Evolutionary conservation across 2,113 vertebrate genomes (phyloP).

Genomic region (Gnathonemus echidnorhynchus): DNA sequence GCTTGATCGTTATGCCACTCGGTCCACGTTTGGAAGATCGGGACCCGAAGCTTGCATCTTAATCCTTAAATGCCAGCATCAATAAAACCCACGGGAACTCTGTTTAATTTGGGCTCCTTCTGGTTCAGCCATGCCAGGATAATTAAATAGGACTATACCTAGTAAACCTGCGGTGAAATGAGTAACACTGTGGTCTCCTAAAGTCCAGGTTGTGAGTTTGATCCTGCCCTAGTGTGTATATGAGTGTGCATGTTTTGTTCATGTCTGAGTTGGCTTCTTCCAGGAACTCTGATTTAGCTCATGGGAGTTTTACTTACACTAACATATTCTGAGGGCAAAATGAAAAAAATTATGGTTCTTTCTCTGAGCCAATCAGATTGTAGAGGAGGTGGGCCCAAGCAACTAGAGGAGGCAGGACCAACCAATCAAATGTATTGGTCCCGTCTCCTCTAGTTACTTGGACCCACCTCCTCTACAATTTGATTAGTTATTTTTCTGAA

Average conservation of each 20-base stretch:
- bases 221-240: background rate
- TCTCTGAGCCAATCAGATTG: too few species aligned
- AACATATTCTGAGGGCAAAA: too few species aligned
- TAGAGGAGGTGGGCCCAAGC: too few species aligned
- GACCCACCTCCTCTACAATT: too few species aligned
- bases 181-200: background rate
- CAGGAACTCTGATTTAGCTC: background rate
- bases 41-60: background rate
- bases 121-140: background rate
- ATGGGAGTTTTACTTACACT: background rate
- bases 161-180: background rate
- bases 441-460: too few species aligned
- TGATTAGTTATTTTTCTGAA: too few species aligned
- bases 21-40: background rate
- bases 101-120: background rate
- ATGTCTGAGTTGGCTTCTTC: background rate
- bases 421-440: too few species aligned
- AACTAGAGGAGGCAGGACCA: too few species aligned
- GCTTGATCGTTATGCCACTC: background rate
- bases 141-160: background rate
- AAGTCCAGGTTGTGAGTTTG: background rate
- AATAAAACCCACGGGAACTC: background rate
- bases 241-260: background rate
- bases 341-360: too few species aligned
- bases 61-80: background rate